These are phyloP conservation scores for Sinocyclocheilus anophthalmus DNA, from an alignment of 2,113 vertebrate genomes.

Conservation along the genomic window DNA sequence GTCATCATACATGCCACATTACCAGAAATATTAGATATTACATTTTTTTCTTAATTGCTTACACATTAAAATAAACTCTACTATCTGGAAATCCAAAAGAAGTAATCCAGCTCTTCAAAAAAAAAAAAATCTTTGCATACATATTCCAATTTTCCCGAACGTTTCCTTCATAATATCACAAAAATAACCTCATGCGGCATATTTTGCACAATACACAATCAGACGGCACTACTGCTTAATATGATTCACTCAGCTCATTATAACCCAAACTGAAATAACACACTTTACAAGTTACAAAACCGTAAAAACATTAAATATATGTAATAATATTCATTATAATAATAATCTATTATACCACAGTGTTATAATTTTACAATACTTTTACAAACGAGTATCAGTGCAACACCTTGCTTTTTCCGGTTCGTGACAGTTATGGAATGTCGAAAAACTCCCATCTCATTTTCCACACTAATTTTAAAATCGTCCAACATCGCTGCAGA, in stretches of 20 bases:
- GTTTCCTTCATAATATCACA: background rate
- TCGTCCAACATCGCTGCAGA: too few relatives aligned
- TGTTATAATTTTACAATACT: background rate
- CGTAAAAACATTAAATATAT: too few relatives aligned
- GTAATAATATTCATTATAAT: too few relatives aligned
- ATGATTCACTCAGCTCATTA: background rate
- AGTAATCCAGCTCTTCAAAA: background rate
- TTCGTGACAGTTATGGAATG: too few relatives aligned
- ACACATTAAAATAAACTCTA: background rate
- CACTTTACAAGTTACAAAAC: background rate
- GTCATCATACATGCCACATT: background rate
- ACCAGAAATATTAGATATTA: background rate
- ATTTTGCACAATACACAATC: background rate
- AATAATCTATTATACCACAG: too few relatives aligned
- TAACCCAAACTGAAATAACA: background rate
- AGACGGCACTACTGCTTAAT: background rate
- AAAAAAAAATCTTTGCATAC: background rate
- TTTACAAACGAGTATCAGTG: too few relatives aligned
- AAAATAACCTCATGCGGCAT: background rate
- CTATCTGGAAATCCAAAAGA: background rate
- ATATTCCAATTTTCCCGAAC: background rate
- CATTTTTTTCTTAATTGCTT: background rate
- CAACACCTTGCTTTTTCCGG: too few relatives aligned
- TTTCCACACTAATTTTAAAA: too few relatives aligned
- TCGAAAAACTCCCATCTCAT: too few relatives aligned